Conservation (phyloP, 2,113 vertebrate species). For the Vulpes lagopus region DNA sequence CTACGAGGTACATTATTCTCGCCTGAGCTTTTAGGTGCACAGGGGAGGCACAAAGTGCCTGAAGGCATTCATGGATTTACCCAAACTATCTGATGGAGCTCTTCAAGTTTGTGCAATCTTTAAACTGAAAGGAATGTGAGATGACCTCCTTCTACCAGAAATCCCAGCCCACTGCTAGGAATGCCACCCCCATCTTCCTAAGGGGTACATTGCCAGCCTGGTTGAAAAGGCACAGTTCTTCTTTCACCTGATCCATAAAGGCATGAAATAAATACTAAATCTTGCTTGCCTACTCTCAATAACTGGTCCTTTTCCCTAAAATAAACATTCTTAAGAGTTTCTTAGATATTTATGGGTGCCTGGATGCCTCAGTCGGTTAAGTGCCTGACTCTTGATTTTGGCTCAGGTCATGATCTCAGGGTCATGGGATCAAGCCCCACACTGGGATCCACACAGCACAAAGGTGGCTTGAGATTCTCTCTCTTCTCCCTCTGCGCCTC, state of each 20-base stretch:
- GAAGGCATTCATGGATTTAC: not conserved
- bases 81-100: not conserved
- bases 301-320: not conserved
- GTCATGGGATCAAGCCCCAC: not conserved
- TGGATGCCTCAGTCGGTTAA: not conserved
- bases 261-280: not conserved
- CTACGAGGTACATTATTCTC: not conserved
- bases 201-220: not conserved
- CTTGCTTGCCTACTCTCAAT: not conserved
- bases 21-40: not conserved
- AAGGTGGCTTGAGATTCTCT: not conserved
- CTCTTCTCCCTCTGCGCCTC: not conserved
- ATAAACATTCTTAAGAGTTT: not conserved
- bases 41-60: rapidly evolving
- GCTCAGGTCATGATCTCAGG: not conserved
- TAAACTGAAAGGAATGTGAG: not conserved
- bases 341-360: not conserved
- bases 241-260: not conserved
- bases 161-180: rapidly evolving
- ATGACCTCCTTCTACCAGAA: not conserved
- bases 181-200: too few relatives aligned
- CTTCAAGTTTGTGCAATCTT: not conserved
- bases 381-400: not conserved
- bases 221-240: not conserved
- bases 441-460: not conserved